Evolutionary conservation across 2,797 vertebrate genomes (phyloP), one percentile per base, ranked within the genome.

Genomic region (Xyrichtys novacula): DNA sequence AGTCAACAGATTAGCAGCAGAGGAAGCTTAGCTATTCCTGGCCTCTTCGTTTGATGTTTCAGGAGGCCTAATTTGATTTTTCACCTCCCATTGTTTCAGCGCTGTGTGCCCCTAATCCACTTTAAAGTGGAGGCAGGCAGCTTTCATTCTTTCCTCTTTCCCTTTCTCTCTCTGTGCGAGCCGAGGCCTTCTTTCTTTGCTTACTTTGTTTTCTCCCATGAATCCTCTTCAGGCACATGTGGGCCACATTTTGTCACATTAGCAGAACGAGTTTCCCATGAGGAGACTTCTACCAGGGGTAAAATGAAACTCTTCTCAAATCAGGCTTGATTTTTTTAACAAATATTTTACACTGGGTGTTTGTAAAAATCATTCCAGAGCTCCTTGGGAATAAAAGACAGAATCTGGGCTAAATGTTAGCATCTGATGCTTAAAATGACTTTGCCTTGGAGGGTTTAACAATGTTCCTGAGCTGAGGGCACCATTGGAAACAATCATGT

Each of bases 41-140:
- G 88, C 83, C 79, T 85, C 83, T 76, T 81, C 80, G 81, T 94
- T 93, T 94, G 93, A 94, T 93, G 93, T 93, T 94, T 93, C 66
- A 77, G 90, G 89, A 90, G 84, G 70, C 81, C 91, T 95, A 95
- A 95, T 95, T 95, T 91, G 93, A 94, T 95, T 94, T 94, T 95
- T 90, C 89, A 93, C 94, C 93, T 94, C 93, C 93, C 85, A 94
- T 95, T 95, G 94, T 95, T 95, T 95, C 93, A 94, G 85, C 84
- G 53, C 90, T 89, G 91, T 93, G 90, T 87, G 90, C 86, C 83
- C 83, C 86, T 94, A 95, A 95, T 95, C 94, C 93, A 95, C 92
- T 94, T 95, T 94, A 93, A 95, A 94, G 93, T 93, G 90, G 91
- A 90, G 89, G 86, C 89, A 90, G 89, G 86, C 89, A 82, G 93